Base-by-base conservation (phyloP, 2,113 vertebrate species). In the Strigops habroptila region DNA sequence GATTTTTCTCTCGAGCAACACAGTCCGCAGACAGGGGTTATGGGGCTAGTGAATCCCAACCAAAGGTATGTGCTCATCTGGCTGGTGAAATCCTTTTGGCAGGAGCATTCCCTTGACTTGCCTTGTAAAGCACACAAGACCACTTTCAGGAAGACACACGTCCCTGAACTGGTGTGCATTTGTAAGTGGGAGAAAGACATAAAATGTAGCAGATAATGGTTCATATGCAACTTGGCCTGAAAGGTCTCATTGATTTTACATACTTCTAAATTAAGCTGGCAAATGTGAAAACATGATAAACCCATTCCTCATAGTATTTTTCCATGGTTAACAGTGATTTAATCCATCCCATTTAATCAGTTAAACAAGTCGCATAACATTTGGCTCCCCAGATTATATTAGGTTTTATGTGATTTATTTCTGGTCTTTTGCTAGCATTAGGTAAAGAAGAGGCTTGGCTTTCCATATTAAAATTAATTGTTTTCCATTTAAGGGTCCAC, bases 281-380 rank as follows among this genome's bases (percentile, higher is more conserved):
- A 94, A 89, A 96, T 92, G 60, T 92, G 84, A 94, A 96, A 97
- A 51, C 79, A 46, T 70, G 51, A 96, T 91, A 97, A 97, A 94
- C 46, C 62, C 85, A 86, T 78, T 89, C 65, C 65, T 96, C 44
- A 57, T 51, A 80, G 43, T 79, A 68, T 93, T 95, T 91, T 67
- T 17, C 84, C n/a, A n/a, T 69, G 24, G 65, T 88, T 93, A 33
- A 33, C 35, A 21, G n/a, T 93, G 91, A 96, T 88, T 95, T 95
- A 97, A 97, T 97, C 78, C 91, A 97, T 97, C 78, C 91, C 70
- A 35, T 69, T 69, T 37, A 79, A 96, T 96, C 81, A 82, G 76
- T 96, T 93, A 97, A 92, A 97, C 52, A 64, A 41, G 73, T 95
- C 97, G 88, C 65, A 11, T 75, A 97, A 96, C 16, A 8, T 90